Base-by-base conservation (phyloP, 2,113 vertebrate species). In the Urocitellus parryii region DNA sequence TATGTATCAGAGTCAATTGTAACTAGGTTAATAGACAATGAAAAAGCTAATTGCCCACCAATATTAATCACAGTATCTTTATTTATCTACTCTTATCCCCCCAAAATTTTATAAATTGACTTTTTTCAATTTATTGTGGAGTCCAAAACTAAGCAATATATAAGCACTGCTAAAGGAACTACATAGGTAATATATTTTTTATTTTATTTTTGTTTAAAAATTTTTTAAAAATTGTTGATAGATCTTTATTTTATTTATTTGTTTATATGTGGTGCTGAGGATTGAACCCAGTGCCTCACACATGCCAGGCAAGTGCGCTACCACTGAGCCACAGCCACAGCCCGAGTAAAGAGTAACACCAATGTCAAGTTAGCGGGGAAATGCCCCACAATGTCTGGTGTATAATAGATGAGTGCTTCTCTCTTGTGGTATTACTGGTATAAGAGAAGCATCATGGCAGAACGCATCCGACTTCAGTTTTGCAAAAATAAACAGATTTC, bases 301-400 rank as follows among this genome's bases (percentile, higher is more conserved):
- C 45, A 45, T 45, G 45, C 45, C 45, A 45, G 45, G 45, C 45
- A 45, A 45, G 45, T 45, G 45, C 45, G 45, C 45, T 45, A 45
- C 45, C 45, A 8, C 45, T 45, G 45, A 45, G 45, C 45, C 45
- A 45, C 8, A 45, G 45, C 45, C 45, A 45, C 45, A 45, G 45
- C 45, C 45, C 45, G 7, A 45, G 45, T 45, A 81, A 95, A 80
- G 53, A 73, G 78, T n/a, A 77, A 53, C 4, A 8, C 34, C 0
- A 8, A 11, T 45, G 7, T 73, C 68, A 27, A 20, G 0, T 14
- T 37, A 27, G 4, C 20, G 42, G 32, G 68, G 8, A 58, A 58
- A 32, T 13, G 24, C 29, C 4, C 13, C 8, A 0, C 0, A 3
- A 20, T n/a, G 34, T 39, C 45, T 81, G 81, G 14, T 2, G 0